Conservation (phyloP, 2,888 invertebrate species). For the Epicampocera succincta region DNA sequence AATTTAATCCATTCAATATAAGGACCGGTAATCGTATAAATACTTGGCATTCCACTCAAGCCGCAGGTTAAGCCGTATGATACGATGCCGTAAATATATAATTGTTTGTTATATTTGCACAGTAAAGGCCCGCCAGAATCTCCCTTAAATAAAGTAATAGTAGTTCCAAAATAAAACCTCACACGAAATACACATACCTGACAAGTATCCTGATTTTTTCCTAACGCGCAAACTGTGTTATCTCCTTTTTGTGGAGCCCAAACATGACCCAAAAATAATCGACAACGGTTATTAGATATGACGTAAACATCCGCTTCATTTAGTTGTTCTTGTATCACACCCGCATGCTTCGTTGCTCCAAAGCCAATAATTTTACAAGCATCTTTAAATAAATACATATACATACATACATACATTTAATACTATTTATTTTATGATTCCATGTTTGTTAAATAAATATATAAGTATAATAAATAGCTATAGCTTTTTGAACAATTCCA, state of each 20-base stretch:
- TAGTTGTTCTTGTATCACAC: constrained; percentile 75
- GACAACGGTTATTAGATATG: constrained; percentile 75
- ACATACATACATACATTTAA: no score
- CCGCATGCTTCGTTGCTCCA: constrained; percentile 78
- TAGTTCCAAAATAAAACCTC: not conserved
- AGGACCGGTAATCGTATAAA: constrained; percentile 79
- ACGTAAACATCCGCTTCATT: constrained; percentile 76
- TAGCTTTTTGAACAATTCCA: no score
- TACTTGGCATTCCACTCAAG: constrained; percentile 78
- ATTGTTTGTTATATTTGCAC: constrained; percentile 74
- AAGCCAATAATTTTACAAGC: constrained; percentile 79
- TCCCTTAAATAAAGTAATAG: constrained; percentile 72
- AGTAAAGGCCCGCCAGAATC: constrained; percentile 81
- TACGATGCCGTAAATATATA: constrained; percentile 79
- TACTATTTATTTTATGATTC: no score
- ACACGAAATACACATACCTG: constrained; percentile 71
- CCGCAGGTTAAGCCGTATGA: constrained; percentile 80
- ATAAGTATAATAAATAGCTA: no score
- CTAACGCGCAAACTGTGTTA: constrained; percentile 79
- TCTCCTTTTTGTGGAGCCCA: constrained; percentile 80
- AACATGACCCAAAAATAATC: constrained; percentile 76
- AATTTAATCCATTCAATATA: constrained; percentile 77
- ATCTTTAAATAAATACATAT: constrained; percentile 63
- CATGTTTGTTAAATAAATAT: no score
- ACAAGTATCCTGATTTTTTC: constrained; percentile 78